phyloP scores from a whole-genome alignment of 2,113 vertebrate genomes.

The Albula glossodonta region DNA sequence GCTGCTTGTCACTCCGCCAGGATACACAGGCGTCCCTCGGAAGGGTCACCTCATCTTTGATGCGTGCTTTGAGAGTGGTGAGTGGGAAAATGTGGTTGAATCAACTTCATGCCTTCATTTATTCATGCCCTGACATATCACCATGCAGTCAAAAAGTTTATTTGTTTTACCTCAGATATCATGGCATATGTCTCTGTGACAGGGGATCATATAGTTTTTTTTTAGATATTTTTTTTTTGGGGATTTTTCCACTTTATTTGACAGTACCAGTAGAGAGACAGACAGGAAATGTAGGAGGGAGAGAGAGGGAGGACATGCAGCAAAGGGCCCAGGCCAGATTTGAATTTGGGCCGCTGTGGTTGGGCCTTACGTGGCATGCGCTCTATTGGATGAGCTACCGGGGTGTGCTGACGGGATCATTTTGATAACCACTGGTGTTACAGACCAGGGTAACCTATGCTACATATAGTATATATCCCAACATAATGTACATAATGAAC shows the following conservation, averaged over 20 bases:
- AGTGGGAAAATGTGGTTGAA: constrained; percentile 56
- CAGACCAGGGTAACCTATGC: background rate
- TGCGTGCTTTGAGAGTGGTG: constrained; percentile 97
- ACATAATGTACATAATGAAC: too few species aligned
- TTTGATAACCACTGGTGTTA: background rate
- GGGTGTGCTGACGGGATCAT: background rate
- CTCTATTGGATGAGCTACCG: too few species aligned
- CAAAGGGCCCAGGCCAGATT: too few species aligned
- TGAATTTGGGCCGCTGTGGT: too few species aligned
- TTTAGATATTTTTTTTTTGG: too few species aligned
- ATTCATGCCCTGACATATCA: background rate
- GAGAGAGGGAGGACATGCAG: too few species aligned
- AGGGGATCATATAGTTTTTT: background rate
- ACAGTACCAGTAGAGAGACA: too few species aligned
- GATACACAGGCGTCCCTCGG: constrained; percentile 76
- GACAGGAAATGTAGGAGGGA: too few species aligned
- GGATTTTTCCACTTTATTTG: too few species aligned
- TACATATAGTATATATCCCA: background rate
- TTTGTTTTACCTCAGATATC: background rate
- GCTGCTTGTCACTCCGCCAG: constrained; percentile 77
- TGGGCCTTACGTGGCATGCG: too few species aligned
- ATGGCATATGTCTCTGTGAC: background rate
- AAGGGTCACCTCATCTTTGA: constrained; percentile 95
- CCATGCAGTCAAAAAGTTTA: background rate
- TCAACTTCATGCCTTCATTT: constrained; percentile 2